phyloP scores from a whole-genome alignment of 2,888 invertebrate species.

The Lepeophtheirus nordmannii region DNA sequence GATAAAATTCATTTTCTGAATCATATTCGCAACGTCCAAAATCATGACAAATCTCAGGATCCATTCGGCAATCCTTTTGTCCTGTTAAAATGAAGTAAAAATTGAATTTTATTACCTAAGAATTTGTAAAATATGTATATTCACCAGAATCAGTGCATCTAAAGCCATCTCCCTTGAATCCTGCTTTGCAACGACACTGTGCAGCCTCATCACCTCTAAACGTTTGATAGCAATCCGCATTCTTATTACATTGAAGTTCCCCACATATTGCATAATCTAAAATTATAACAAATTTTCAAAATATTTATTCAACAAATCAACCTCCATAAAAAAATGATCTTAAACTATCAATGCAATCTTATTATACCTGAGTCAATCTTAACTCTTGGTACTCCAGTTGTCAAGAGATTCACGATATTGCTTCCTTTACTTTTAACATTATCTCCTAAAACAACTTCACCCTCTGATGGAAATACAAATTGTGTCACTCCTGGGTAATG shows the following conservation, averaged over 20 bases:
- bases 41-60: background rate
- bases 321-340: background rate
- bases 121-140: background rate
- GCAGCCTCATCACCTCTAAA: conserved; percentile 30
- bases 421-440: background rate
- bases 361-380: background rate
- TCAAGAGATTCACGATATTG: background rate
- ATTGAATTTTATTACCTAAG: background rate
- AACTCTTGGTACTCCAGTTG: background rate
- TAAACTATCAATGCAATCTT: background rate
- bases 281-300: background rate
- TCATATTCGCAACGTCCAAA: conserved; percentile 1
- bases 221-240: conserved; percentile 13
- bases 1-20: background rate
- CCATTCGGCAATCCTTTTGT: background rate
- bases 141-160: background rate
- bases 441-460: background rate
- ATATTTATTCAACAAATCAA: background rate
- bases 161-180: conserved; percentile 37
- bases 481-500: background rate
- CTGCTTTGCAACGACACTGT: conserved; percentile 35
- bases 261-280: background rate
- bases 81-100: background rate
- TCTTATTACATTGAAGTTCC: background rate
- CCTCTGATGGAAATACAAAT: conserved; percentile 6